Evolutionary conservation across 1,140 invertebrate genomes (phyloP).

Genomic region (Macrobrachium nipponense): DNA sequence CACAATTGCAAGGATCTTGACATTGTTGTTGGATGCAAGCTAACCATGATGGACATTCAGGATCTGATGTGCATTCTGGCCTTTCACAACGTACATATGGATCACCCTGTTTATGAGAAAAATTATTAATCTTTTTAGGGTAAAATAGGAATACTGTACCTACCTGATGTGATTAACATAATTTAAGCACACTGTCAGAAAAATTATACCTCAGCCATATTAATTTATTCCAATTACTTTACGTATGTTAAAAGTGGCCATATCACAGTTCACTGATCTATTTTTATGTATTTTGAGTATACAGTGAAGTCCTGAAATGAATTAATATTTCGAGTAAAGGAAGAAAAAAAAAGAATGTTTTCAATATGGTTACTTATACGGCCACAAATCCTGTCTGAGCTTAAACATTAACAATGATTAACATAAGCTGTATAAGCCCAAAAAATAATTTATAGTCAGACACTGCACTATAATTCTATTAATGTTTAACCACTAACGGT

Average conservation of each 20-base stretch:
- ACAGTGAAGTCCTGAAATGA: neutral
- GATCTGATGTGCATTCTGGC: constrained; percentile 80
- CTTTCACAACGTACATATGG: constrained; percentile 80
- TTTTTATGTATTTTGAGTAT: too few relatives aligned
- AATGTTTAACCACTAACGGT: too few relatives aligned
- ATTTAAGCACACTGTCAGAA: neutral
- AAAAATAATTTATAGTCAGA: neutral
- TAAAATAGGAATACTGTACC: too few relatives aligned
- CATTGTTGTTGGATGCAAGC: constrained; percentile 84
- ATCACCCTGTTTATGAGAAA: constrained; percentile 81
- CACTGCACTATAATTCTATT: too few relatives aligned
- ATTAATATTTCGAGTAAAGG: neutral
- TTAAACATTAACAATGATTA: neutral
- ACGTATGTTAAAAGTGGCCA: too few relatives aligned
- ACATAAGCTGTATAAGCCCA: too few relatives aligned
- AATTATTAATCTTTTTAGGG: constrained; percentile 73
- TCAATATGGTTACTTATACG: neutral
- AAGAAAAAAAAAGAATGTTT: neutral
- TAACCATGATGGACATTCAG: constrained; percentile 80
- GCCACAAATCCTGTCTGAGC: too few relatives aligned
- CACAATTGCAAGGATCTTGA: constrained; percentile 80
- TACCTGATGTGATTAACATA: neutral
- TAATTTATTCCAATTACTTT: too few relatives aligned
- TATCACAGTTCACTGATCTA: too few relatives aligned
- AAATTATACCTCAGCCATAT: too few relatives aligned